Base-by-base conservation (phyloP, 1,140 invertebrate species). In the Harpegnathos saltator region DNA sequence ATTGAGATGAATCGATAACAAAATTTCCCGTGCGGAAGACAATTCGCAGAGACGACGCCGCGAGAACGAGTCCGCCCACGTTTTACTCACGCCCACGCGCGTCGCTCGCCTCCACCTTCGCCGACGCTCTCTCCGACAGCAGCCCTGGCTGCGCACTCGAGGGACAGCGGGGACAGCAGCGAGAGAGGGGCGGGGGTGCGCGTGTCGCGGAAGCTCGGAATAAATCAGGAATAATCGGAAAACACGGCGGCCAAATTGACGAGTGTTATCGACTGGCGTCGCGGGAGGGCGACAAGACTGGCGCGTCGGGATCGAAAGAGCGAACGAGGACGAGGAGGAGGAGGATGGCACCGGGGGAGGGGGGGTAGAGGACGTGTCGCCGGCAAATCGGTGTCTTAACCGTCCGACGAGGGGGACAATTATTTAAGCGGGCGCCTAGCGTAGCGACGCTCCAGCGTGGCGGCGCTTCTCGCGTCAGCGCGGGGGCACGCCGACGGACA, bases 381-480 rank as follows among this genome's bases (percentile, higher is more conserved):
- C 77, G 29, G 84, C 68, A 91, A 91, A 92, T 90, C 90, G 90
- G 88, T 92, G 89, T 93, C 93, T 94, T 93, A 93, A 94, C 91
- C 90, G 90, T 84, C 44, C 72, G 82, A 88, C 66, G 89, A 63
- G 77, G 89, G 89, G 91, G 90, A 93, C 93, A 93, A 94, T 94
- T 93, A 94, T 94, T 94, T 93, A 93, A 90, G 90, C 74, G 89
- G 80, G 86, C 86, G 90, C 86, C 89, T 90, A 86, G 87, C 66
- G 82, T n/a, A n/a, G n/a, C 86, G 83, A 66, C 84, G 86, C 84
- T 83, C 86, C 77, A 86, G 62, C 52, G 69, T 77, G 19, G 59
- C 89, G 86, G 86, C 85, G 88, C 73, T 84, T 85, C 85, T 29
- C 48, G 17, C 0, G 38, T 44, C 11, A 44, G 63, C 33, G 75